phyloP scores from a whole-genome alignment of 2,888 invertebrate species.

The Cordilura impudica region DNA sequence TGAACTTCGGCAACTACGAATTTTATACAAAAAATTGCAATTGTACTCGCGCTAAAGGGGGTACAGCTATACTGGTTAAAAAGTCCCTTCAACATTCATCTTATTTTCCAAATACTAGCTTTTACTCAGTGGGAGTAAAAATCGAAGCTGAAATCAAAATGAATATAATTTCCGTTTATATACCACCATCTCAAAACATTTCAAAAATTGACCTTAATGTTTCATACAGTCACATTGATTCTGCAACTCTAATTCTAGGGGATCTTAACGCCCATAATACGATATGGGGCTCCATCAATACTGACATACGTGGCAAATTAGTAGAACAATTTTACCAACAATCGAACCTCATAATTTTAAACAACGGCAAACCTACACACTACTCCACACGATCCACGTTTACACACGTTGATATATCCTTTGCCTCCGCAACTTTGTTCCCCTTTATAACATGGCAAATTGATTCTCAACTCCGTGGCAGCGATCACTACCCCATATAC shows the following conservation, averaged over 20 bases:
- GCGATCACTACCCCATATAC: conserved; percentile 32
- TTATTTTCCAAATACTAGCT: no score
- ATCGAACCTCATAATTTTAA: no score
- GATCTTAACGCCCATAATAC: conserved; percentile 25
- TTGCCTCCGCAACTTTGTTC: conserved; percentile 3
- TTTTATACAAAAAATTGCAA: background rate
- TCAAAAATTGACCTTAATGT: background rate
- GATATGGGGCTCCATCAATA: conserved; percentile 1
- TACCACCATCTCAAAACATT: background rate
- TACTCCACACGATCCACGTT: conserved; percentile 22
- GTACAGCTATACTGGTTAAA: conserved; percentile 30
- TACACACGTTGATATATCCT: conserved; percentile 35
- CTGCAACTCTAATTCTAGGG: background rate
- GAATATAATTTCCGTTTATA: no score
- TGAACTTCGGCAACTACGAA: conserved; percentile 18
- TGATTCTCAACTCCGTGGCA: conserved; percentile 25
- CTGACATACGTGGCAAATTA: no score
- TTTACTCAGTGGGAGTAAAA: no score
- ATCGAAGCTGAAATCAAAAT: no score
- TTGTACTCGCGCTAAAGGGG: conserved; percentile 16
- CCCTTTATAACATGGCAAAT: conserved; percentile 26
- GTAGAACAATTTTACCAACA: no score
- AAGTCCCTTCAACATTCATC: conserved; percentile 21
- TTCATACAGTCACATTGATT: background rate
- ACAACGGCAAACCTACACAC: conserved; percentile 20